A percentile compares a stretch with the other conserved stretches of the same genome.
Evolutionary conservation across 2,113 vertebrate species (phyloP).

Genomic region (Corythoichthys intestinalis): DNA sequence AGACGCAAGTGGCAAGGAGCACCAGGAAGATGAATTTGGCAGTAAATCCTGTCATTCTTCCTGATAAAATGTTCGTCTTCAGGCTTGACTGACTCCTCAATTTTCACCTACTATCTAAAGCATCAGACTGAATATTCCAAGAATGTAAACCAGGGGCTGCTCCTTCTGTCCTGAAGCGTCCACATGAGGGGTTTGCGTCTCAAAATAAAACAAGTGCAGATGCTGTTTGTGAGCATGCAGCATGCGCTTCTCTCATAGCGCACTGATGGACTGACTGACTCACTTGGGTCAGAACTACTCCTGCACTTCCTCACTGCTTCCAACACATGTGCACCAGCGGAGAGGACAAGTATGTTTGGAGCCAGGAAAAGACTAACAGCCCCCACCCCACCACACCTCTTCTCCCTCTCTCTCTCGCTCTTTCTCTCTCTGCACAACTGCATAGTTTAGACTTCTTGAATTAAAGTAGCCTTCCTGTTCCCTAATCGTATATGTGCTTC

Average conservation of each 20-base stretch:
- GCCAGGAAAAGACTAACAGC: background rate
- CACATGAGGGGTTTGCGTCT: background rate
- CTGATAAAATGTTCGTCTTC: background rate
- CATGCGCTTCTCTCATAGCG: constrained; percentile 15
- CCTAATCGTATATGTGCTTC: background rate
- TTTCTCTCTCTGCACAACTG: background rate
- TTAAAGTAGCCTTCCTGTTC: background rate
- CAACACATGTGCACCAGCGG: constrained; percentile 37
- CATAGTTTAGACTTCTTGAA: background rate
- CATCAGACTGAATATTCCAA: constrained; percentile 24
- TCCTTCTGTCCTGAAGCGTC: background rate
- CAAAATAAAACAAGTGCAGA: background rate
- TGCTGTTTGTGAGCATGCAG: background rate
- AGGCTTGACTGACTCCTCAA: background rate
- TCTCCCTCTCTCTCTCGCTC: constrained; percentile 1
- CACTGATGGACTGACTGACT: constrained; percentile 20
- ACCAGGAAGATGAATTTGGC: constrained; percentile 23
- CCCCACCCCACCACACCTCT: background rate
- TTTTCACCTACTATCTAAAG: background rate
- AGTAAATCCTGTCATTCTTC: constrained; percentile 49
- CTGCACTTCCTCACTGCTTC: constrained; percentile 14
- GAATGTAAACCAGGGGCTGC: background rate
- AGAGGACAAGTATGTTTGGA: background rate
- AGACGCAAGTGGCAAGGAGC: constrained; percentile 24
- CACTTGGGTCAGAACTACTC: constrained; percentile 15